These are phyloP conservation scores for Crotalus viridis DNA, from an alignment of 2,113 vertebrate species.

Conservation along the genomic window DNA sequence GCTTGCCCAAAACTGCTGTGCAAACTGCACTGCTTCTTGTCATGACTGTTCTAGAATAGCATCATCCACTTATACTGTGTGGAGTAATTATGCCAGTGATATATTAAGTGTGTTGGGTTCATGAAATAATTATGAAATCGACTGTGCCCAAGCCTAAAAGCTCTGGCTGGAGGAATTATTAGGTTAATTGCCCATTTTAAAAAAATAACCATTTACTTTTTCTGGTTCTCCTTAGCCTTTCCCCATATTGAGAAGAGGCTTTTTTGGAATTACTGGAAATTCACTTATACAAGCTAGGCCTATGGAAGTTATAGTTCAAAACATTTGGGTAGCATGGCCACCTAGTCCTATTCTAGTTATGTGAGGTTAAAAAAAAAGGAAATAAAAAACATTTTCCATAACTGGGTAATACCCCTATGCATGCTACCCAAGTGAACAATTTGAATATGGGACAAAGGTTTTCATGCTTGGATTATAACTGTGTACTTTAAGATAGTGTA, in stretches of 20 bases:
- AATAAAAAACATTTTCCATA: background rate
- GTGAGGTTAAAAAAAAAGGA: background rate
- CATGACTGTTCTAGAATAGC: background rate
- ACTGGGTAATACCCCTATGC: background rate
- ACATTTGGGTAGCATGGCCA: background rate
- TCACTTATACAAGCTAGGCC: background rate
- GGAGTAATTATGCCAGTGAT: background rate
- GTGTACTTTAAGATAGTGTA: background rate
- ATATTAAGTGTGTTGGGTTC: background rate
- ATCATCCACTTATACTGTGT: background rate
- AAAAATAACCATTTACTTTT: background rate
- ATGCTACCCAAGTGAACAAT: background rate
- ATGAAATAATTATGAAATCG: background rate
- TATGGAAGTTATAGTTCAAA: background rate
- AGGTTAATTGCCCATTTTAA: background rate
- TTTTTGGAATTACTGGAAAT: background rate
- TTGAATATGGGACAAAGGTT: background rate
- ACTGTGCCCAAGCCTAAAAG: background rate
- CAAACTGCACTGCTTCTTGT: background rate
- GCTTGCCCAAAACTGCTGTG: background rate
- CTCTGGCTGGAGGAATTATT: conserved; percentile 1
- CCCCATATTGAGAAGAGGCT: background rate
- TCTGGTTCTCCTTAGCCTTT: background rate
- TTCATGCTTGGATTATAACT: background rate
- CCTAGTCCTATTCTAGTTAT: background rate